Conservation (phyloP, 2,888 invertebrate genomes). For the Leptinotarsa rubiginosa region DNA sequence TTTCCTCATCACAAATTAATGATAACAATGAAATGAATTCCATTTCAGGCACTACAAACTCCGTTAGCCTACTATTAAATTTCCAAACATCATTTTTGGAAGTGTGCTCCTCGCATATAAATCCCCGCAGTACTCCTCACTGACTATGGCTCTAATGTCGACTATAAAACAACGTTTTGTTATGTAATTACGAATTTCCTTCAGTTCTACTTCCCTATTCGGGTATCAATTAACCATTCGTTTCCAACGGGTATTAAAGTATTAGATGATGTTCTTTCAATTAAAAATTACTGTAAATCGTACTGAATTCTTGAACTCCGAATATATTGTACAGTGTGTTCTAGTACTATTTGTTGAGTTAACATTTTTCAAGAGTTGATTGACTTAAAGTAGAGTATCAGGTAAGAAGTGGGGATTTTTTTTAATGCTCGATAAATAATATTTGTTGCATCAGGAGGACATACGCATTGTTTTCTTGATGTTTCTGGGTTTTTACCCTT, state of each 20-base stretch:
- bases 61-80: neutral
- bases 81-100: neutral
- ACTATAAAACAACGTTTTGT: slow-evolving; percentile 5
- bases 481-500: too few relatives aligned
- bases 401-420: too few relatives aligned
- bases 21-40: neutral
- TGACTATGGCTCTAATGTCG: neutral
- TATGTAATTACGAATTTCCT: slow-evolving; percentile 18
- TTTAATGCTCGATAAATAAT: too few relatives aligned
- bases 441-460: too few relatives aligned
- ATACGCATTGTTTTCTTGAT: too few relatives aligned
- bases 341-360: neutral
- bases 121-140: neutral
- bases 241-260: slow-evolving; percentile 28
- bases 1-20: neutral
- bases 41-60: neutral
- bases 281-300: neutral
- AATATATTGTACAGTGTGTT: neutral
- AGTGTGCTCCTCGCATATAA: neutral
- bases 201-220: slow-evolving; percentile 24
- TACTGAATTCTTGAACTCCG: neutral
- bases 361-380: too few relatives aligned
- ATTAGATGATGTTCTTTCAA: neutral
- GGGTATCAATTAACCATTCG: slow-evolving; percentile 36
- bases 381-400: too few relatives aligned